Percentiles rank a stretch among this genome's conserved stretches.
Evolutionary conservation across 92 coral and sea anemone genomes (phyloP).

Genomic region (Meandrina meandrites): DNA sequence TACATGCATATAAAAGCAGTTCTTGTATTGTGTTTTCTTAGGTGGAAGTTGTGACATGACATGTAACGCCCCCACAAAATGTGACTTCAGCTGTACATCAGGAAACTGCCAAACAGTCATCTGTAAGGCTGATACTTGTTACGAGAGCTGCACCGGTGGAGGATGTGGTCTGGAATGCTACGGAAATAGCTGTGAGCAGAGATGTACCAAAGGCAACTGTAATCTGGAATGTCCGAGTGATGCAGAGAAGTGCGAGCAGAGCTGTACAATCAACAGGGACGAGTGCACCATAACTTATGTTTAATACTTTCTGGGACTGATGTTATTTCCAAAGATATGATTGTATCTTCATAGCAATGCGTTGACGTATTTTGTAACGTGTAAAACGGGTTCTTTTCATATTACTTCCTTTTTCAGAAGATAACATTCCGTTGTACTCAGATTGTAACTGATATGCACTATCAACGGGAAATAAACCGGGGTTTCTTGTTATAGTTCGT

Average conservation of each 20-base stretch:
- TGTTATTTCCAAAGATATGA: neutral
- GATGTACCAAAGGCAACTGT: constrained; percentile 21
- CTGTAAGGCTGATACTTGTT: constrained; percentile 28
- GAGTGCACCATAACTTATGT: neutral
- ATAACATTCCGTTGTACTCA: too few species aligned
- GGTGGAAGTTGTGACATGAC: constrained; percentile 28
- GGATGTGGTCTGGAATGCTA: constrained; percentile 39
- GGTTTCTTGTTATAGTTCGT: too few species aligned
- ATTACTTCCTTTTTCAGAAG: too few species aligned
- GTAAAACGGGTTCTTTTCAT: too few species aligned
- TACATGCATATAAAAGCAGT: too few species aligned
- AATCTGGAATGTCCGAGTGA: neutral
- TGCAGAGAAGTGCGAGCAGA: constrained; percentile 8
- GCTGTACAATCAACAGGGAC: neutral
- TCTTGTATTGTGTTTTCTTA: neutral
- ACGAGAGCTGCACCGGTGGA: constrained; percentile 27
- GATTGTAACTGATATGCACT: too few species aligned
- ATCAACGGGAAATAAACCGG: too few species aligned
- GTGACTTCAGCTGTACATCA: constrained; percentile 5
- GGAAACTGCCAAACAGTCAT: constrained; percentile 16
- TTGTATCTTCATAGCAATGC: too few species aligned
- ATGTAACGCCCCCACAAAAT: constrained; percentile 24
- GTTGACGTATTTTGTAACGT: too few species aligned
- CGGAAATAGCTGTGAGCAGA: constrained; percentile 23
- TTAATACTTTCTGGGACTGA: neutral